These are phyloP conservation scores for Cosmopolites sordidus DNA, from an alignment of 2,888 invertebrate genomes.

Conservation along the genomic window DNA sequence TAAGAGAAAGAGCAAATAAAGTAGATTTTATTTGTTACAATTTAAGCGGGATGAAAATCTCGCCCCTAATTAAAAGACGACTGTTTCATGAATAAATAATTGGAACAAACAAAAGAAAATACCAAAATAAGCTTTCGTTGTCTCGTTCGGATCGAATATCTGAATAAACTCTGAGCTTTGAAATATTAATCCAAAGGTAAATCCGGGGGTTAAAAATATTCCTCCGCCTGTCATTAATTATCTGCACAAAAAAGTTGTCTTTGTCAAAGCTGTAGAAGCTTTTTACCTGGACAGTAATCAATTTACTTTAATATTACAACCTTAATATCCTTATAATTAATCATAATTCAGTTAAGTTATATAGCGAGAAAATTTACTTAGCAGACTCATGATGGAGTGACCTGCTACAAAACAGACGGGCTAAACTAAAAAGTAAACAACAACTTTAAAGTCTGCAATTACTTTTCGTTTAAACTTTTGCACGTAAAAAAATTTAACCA, in stretches of 20 bases:
- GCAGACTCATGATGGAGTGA: not conserved
- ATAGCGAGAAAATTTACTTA: not conserved
- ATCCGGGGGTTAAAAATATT: conserved; percentile 8
- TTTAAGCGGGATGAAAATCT: conserved; percentile 6
- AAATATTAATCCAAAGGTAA: conserved; percentile 8
- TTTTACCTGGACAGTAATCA: not conserved
- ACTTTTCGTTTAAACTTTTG: too few relatives aligned
- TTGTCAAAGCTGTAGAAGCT: conserved; percentile 1
- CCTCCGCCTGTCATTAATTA: not conserved
- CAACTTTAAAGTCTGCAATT: too few relatives aligned
- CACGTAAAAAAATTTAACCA: too few relatives aligned
- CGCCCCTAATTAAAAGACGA: conserved; percentile 7
- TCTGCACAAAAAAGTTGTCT: conserved; percentile 1
- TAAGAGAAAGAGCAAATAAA: conserved; percentile 6
- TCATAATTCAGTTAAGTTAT: conserved; percentile 1
- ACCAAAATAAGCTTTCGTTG: conserved; percentile 4
- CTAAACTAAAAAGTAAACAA: too few relatives aligned
- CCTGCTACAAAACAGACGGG: too few relatives aligned
- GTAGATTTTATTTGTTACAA: conserved; percentile 4
- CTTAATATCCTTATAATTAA: not conserved
- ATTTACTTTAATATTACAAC: not conserved
- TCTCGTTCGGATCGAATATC: conserved; percentile 7
- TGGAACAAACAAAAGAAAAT: conserved; percentile 11
- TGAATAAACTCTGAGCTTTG: conserved; percentile 4
- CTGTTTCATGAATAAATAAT: conserved; percentile 11